Base-by-base conservation (phyloP, 1,140 invertebrate species). In the Phenacoccus solenopsis region DNA sequence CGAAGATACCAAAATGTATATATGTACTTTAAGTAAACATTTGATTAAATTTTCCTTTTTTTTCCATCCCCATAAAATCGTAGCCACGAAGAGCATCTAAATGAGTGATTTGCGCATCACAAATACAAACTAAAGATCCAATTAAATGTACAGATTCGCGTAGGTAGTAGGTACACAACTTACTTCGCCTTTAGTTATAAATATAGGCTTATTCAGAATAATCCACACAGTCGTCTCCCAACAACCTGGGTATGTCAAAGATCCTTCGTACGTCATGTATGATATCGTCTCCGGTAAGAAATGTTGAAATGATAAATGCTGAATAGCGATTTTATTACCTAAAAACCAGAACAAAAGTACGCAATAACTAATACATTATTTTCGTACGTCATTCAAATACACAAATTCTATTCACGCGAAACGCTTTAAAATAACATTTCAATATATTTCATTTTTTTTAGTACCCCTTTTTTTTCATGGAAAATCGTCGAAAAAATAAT, bases 251-350 rank as follows among this genome's bases (percentile, higher is more conserved):
- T 93, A 93, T 69, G 95, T 97, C 28, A 93, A 92, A 64, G 93
- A 96, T n/a, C 95, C 95, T 79, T 98, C 95, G 79, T 98, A 98
- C n/a, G 94, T 97, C 81, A 98, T 93, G 80, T 94, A 98, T 74
- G 91, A 87, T 73, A 88, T 86, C 3, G 93, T 96, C 74, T 90
- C 87, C 24, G 94, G 94, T 70, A 97, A 81, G 25, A 98, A 80
- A 59, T 86, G 88, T 75, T 86, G 85, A 72, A 96, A 81, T 20
- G 91, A 93, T 73, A 96, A 81, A 77, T 93, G 88, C 74, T 87
- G 85, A 72, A 96, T 89, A n/a, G 86, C 83, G 61, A 85, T 88
- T 69, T 84, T 87, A 75, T 73, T 73, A 30, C 76, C 76, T 76
- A 72, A 10, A 70, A 72, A 57, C 70, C 9, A 64, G 70, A 35